phyloP scores from a whole-genome alignment of 2,888 invertebrate genomes.

The Macrophya alboannulata region DNA sequence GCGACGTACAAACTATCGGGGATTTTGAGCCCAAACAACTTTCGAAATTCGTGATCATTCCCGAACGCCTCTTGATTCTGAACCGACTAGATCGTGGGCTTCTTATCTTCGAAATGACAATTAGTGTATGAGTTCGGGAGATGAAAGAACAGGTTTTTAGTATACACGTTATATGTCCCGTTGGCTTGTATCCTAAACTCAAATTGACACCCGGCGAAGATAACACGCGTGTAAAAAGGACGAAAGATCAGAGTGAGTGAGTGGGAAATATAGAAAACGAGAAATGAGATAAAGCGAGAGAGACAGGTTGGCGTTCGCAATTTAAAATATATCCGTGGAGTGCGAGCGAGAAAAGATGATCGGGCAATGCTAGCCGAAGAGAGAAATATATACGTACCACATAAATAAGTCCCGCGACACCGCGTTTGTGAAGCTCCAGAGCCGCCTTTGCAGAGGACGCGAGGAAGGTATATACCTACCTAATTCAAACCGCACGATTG shows the following conservation, averaged over 20 bases:
- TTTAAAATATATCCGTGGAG: background rate
- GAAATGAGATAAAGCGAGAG: constrained; percentile 44
- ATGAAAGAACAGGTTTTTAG: constrained; percentile 76
- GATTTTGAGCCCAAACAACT: background rate
- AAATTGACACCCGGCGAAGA: constrained; percentile 78
- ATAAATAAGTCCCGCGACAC: constrained; percentile 76
- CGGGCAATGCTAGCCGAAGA: constrained; percentile 52
- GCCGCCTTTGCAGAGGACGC: constrained; percentile 67
- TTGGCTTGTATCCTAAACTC: constrained; percentile 77
- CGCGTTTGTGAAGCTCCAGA: constrained; percentile 73
- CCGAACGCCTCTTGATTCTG: background rate
- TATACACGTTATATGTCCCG: constrained; percentile 76
- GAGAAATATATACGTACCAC: constrained; percentile 68
- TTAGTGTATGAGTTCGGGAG: background rate
- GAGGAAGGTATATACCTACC: background rate
- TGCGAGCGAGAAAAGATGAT: constrained; percentile 47
- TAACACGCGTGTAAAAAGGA: constrained; percentile 65
- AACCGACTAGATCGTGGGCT: background rate
- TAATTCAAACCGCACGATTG: constrained; percentile 59
- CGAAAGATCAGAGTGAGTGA: constrained; percentile 56
- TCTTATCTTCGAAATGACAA: background rate
- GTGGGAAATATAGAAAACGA: constrained; percentile 56
- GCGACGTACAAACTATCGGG: background rate
- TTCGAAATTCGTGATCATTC: background rate
- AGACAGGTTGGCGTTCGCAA: constrained; percentile 52